Evolutionary conservation across 2,888 invertebrate genomes (phyloP).

Genomic region (Ischnus inquisitorius): DNA sequence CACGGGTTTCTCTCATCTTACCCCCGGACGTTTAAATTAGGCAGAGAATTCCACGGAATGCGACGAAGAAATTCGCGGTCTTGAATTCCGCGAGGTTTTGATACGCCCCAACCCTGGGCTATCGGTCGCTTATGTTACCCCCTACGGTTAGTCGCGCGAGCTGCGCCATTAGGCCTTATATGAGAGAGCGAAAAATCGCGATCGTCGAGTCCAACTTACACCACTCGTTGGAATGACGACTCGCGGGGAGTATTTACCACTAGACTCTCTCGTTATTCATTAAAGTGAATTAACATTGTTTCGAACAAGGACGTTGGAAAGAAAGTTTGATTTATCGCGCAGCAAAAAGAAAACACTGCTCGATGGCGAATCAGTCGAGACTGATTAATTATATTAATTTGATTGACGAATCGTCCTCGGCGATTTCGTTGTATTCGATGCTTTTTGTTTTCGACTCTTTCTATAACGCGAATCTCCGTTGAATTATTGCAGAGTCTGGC

Average conservation of each 20-base stretch:
- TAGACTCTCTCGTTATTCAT: constrained; percentile 59
- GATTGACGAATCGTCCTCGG: constrained; percentile 31
- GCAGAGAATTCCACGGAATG: constrained; percentile 83
- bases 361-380: constrained; percentile 5
- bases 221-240: constrained; percentile 46
- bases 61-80: constrained; percentile 80
- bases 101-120: constrained; percentile 78
- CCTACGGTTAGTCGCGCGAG: constrained; percentile 56
- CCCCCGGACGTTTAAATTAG: constrained; percentile 84
- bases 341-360: background rate
- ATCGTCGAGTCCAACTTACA: constrained; percentile 37
- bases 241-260: constrained; percentile 16
- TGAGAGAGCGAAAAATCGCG: constrained; percentile 50
- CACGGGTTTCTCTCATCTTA: background rate
- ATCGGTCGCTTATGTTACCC: constrained; percentile 70
- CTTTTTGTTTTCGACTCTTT: background rate
- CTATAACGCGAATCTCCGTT: constrained; percentile 58
- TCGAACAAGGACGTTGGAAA: background rate
- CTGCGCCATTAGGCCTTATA: constrained; percentile 66
- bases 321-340: constrained; percentile 44
- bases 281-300: constrained; percentile 51
- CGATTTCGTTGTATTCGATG: constrained; percentile 3
- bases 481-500: constrained; percentile 90
- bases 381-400: constrained; percentile 49
- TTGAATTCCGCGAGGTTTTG: constrained; percentile 82